Conservation (phyloP, 2,113 vertebrate genomes). For the Pseudorasbora parva region DNA sequence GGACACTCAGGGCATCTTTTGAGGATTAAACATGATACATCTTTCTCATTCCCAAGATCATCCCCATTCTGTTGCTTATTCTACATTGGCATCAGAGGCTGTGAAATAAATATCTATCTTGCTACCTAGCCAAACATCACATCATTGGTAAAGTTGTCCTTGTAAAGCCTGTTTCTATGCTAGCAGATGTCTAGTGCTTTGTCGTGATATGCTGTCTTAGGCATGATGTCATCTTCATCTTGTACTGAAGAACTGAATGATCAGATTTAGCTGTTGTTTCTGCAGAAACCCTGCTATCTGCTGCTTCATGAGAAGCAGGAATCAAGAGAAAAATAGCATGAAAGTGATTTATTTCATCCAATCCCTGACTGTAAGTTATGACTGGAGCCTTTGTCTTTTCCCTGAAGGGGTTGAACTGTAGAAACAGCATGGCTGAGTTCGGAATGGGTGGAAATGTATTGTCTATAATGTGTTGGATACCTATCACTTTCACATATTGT, state of each 20-base stretch:
- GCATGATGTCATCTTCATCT: neutral
- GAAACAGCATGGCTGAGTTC: neutral
- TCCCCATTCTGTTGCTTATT: neutral
- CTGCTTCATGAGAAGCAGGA: neutral
- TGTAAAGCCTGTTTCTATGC: neutral
- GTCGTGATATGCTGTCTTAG: neutral
- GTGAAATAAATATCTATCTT: neutral
- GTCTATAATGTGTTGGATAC: slow-evolving; percentile 29
- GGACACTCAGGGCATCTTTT: neutral
- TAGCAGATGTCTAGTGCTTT: neutral
- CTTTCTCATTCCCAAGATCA: neutral
- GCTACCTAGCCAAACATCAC: neutral
- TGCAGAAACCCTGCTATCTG: neutral
- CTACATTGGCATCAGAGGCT: neutral
- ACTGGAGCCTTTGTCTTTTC: neutral
- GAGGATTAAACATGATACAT: too few species aligned
- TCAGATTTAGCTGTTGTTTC: neutral
- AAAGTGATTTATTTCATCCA: neutral
- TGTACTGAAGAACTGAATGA: slow-evolving; percentile 3
- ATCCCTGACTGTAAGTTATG: slow-evolving; percentile 4
- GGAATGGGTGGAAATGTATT: neutral
- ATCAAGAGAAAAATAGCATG: neutral
- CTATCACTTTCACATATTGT: neutral
- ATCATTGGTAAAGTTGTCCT: neutral
- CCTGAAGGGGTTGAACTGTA: neutral